These are phyloP conservation scores for Meteorus cinctellus DNA, from an alignment of 2,888 invertebrate genomes.

Conservation along the genomic window DNA sequence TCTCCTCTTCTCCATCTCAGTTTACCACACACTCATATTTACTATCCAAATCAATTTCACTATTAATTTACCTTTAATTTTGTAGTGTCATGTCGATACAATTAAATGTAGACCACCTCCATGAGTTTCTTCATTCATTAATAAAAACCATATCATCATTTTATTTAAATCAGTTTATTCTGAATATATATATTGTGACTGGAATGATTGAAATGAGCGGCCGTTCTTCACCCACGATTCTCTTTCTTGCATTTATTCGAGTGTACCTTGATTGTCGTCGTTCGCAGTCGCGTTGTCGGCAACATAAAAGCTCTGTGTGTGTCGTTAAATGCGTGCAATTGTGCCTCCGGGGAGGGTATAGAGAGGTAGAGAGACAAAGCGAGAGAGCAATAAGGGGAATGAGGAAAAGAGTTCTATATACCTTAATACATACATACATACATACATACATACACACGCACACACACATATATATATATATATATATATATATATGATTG, in stretches of 20 bases:
- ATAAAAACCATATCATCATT: background rate
- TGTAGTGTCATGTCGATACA: background rate
- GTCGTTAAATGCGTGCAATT: slow-evolving; percentile 65
- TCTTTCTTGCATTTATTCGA: slow-evolving; percentile 32
- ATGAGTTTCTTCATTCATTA: background rate
- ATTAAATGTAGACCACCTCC: background rate
- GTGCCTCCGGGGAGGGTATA: slow-evolving; percentile 54
- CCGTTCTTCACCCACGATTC: slow-evolving; percentile 50
- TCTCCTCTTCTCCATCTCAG: background rate
- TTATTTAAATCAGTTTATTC: slow-evolving; percentile 36
- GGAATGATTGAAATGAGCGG: slow-evolving; percentile 54
- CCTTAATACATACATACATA: no score
- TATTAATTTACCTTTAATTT: background rate
- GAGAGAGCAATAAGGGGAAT: slow-evolving; percentile 42
- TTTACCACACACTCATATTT: slow-evolving; percentile 17
- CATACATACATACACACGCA: no score
- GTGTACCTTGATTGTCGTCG: slow-evolving; percentile 41
- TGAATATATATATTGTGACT: slow-evolving; percentile 57
- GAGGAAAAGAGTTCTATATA: slow-evolving; percentile 36
- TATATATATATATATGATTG: slow-evolving; percentile 9
- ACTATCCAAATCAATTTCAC: slow-evolving; percentile 16
- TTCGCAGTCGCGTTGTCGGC: slow-evolving; percentile 57
- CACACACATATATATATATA: no score
- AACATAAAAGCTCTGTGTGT: slow-evolving; percentile 59
- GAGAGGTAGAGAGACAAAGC: slow-evolving; percentile 31